Conservation (phyloP, 1,140 invertebrate genomes). For the Micrasema longulum region DNA sequence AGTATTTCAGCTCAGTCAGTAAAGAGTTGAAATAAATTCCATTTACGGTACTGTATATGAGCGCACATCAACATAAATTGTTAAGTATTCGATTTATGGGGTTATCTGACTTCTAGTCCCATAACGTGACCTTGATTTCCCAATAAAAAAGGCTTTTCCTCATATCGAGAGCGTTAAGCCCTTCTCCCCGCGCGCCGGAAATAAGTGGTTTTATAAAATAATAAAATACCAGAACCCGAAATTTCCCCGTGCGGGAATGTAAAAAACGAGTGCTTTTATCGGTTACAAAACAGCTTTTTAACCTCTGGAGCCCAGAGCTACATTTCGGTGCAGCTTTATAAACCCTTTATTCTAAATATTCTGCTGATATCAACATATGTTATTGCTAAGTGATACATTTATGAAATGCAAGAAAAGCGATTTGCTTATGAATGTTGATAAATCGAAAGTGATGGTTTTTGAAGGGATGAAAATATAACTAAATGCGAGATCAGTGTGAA, state of each 20-base stretch:
- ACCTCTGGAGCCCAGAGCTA: too few species aligned
- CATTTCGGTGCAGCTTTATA: too few species aligned
- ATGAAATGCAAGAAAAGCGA: too few species aligned
- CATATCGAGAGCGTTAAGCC: slow-evolving; percentile 1
- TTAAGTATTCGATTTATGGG: not conserved
- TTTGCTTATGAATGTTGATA: too few species aligned
- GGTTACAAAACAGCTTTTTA: not conserved
- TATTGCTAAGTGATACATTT: too few species aligned
- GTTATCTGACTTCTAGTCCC: not conserved
- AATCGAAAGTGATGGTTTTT: too few species aligned
- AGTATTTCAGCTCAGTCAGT: not conserved
- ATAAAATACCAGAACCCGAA: not conserved
- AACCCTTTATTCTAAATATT: too few species aligned
- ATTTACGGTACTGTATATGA: not conserved
- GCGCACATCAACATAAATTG: not conserved
- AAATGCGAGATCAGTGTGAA: too few species aligned
- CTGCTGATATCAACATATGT: too few species aligned
- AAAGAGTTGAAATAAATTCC: not conserved
- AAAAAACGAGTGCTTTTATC: not conserved
- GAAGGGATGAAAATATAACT: too few species aligned
- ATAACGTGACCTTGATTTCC: not conserved
- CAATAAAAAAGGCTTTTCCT: slow-evolving; percentile 14
- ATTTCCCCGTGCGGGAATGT: not conserved
- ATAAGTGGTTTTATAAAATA: slow-evolving; percentile 26
- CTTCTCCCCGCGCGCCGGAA: slow-evolving; percentile 5